Evolutionary conservation across 2,888 invertebrate genomes (phyloP).

Genomic region (Plagiodera versicolora): DNA sequence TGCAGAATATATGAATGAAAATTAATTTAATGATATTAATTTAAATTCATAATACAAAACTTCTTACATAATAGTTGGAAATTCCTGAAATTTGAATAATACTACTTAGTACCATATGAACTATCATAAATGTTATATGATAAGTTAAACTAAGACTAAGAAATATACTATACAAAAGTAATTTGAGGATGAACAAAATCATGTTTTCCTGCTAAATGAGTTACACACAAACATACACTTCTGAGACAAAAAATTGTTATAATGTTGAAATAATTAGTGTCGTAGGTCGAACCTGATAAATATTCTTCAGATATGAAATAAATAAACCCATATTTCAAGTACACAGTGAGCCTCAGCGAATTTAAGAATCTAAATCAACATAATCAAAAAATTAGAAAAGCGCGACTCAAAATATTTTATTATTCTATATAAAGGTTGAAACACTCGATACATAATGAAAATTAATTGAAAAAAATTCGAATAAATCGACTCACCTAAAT

Average conservation of each 20-base stretch:
- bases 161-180: slow-evolving; percentile 19
- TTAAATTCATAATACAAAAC: slow-evolving; percentile 7
- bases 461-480: background rate
- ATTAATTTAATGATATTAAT: background rate
- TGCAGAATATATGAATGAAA: slow-evolving; percentile 20
- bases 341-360: background rate
- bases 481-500: background rate
- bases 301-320: slow-evolving; percentile 14
- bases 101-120: slow-evolving; percentile 1
- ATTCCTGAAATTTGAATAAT: no score
- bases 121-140: slow-evolving; percentile 15
- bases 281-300: slow-evolving; percentile 26
- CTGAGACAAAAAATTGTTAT: background rate
- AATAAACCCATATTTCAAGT: slow-evolving; percentile 15
- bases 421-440: no score
- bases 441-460: background rate
- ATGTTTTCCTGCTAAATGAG: background rate
- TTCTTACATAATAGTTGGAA: slow-evolving; percentile 41
- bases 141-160: slow-evolving; percentile 18
- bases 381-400: background rate
- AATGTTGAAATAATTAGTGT: background rate
- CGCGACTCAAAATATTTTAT: no score
- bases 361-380: background rate
- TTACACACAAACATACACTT: background rate
- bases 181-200: slow-evolving; percentile 23